Percentiles rank a stretch among this genome's conserved stretches.
phyloP scores from a whole-genome alignment of 2,797 vertebrate species.

The Enoplosus armatus region DNA sequence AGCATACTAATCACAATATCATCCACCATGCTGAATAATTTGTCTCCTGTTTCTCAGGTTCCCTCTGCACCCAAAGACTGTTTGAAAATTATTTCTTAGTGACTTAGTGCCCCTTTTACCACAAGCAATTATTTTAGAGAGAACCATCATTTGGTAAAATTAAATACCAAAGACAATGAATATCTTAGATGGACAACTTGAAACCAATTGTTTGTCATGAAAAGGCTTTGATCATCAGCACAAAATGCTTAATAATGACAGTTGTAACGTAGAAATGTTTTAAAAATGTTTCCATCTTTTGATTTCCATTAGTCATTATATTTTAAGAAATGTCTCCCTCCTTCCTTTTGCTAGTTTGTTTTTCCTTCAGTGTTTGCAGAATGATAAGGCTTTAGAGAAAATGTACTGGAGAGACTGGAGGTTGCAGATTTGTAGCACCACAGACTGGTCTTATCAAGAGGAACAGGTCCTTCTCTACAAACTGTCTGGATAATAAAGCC shows the following conservation, averaged over 20 bases:
- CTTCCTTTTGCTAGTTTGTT: not conserved
- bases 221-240: not conserved
- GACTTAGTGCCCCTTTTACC: not conserved
- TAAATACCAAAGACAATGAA: not conserved
- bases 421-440: not conserved
- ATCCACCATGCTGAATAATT: no score
- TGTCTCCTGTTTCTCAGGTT: not conserved
- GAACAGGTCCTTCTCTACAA: not conserved
- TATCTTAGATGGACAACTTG: not conserved
- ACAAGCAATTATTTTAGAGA: not conserved
- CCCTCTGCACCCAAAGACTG: not conserved
- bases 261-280: not conserved
- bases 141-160: not conserved
- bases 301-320: not conserved
- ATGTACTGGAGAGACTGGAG: not conserved
- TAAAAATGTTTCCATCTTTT: not conserved
- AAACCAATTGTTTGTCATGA: not conserved
- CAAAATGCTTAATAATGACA: not conserved
- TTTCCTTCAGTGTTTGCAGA: not conserved
- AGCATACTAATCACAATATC: no score
- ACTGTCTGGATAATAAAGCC: not conserved
- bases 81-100: not conserved
- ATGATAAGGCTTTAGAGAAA: not conserved
- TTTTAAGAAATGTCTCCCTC: no score
- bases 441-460: not conserved